These are phyloP conservation scores for Drosophila anomalata DNA, from an alignment of 2,888 invertebrate genomes.

Conservation along the genomic window DNA sequence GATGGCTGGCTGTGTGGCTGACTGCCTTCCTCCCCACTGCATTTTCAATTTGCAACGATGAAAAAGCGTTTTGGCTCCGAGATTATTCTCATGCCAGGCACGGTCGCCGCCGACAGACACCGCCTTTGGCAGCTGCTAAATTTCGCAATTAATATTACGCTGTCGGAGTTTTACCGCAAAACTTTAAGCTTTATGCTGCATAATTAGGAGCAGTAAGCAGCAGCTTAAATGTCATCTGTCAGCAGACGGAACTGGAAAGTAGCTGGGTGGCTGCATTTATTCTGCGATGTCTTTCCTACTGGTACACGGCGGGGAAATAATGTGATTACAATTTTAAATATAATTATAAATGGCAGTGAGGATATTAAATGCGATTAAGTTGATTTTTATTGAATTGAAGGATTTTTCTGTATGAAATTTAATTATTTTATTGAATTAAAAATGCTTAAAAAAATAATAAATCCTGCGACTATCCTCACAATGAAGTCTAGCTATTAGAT, in stretches of 20 bases:
- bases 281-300: constrained; percentile 6
- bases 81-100: constrained; percentile 48
- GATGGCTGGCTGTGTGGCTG: neutral
- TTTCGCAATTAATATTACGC: constrained; percentile 68
- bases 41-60: constrained; percentile 54
- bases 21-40: neutral
- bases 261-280: constrained; percentile 37
- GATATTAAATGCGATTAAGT: neutral
- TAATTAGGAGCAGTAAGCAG: constrained; percentile 38
- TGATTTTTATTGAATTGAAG: neutral
- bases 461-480: no score
- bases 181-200: constrained; percentile 47
- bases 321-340: neutral
- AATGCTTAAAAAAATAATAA: no score
- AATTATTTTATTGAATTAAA: neutral
- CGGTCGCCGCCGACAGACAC: constrained; percentile 6
- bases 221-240: constrained; percentile 48
- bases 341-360: neutral
- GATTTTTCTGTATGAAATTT: neutral
- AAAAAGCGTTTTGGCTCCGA: constrained; percentile 40
- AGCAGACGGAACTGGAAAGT: constrained; percentile 31
- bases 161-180: constrained; percentile 25
- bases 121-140: constrained; percentile 59
- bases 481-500: no score
- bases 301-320: constrained; percentile 9